A percentile compares a stretch with the other conserved stretches of the same genome.
phyloP scores from a whole-genome alignment of 2,797 vertebrate species.

The Coracias cyanogaster region DNA sequence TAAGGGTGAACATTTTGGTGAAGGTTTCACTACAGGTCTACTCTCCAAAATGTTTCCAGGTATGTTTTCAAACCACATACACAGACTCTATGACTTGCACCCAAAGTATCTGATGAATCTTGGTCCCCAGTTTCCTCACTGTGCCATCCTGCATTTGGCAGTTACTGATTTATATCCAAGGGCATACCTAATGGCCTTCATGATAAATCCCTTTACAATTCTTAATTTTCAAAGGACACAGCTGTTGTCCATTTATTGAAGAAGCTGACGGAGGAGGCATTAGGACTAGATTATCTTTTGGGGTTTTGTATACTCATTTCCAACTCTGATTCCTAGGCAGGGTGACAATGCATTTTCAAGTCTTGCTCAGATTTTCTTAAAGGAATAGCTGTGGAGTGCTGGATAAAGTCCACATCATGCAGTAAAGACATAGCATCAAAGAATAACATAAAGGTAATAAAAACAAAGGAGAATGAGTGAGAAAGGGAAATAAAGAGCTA shows the following conservation, averaged over 20 bases:
- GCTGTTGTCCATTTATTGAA: background rate
- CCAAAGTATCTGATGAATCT: background rate
- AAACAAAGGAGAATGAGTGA: background rate
- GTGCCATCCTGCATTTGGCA: background rate
- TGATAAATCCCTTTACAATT: background rate
- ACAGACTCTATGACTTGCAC: background rate
- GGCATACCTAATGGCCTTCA: background rate
- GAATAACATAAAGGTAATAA: background rate
- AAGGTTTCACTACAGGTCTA: background rate
- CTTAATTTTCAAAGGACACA: background rate
- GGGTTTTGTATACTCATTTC: background rate
- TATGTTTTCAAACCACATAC: background rate
- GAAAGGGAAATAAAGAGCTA: background rate
- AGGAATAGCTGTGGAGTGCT: rapidly evolving
- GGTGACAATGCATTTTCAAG: background rate
- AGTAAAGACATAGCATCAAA: background rate
- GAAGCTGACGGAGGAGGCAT: background rate
- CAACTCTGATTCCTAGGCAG: background rate
- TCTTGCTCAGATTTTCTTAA: background rate
- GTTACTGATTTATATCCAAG: background rate
- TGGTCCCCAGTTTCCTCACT: background rate
- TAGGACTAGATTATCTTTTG: background rate
- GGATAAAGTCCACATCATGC: background rate
- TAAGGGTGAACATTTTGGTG: background rate
- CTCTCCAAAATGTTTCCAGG: background rate